Base-by-base conservation (phyloP, 2,113 vertebrate species). In the Vanacampus margaritifer region DNA sequence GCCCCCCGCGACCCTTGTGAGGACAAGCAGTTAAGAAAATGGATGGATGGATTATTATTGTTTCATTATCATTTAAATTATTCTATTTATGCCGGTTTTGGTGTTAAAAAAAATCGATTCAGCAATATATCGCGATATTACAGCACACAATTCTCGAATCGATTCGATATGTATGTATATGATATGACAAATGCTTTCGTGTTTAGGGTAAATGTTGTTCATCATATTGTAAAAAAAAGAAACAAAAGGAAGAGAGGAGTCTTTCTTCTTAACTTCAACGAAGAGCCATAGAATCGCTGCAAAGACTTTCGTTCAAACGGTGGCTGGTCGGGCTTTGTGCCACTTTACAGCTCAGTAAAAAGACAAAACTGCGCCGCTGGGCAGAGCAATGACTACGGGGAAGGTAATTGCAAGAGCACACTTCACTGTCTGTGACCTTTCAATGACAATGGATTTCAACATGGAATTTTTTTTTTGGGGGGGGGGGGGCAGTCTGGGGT, bases 381-480 rank as follows among this genome's bases (percentile, higher is more conserved):
- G 23, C 51, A 54, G 51, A 54, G 51, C 2, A 13, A 54, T 54
- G 51, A 26, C 51, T 54, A 23, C 24, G 5, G 54, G 54, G 24
- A 57, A 57, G 54, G 54, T 19, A 35, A 57, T 57, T 57, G 26
- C 26, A 9, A 8, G 26, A 57, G 54, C 54, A 8, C 54, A 57
- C 54, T 57, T 32, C 16, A 57, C 54, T 5, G 14, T 57, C 54
- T 5, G 14, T 57, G 54, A 57, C 54, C 54, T 57, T 32, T 57
- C 54, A 57, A 57, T 57, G 54, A 57, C 54, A 57, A 28, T 57
- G 26, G 53, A 56, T 56, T 56, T 56, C 13, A 16, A 56, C 53
- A 53, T 23, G 51, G 51, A 26, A 28, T 5, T 17, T 32, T 1
- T n/a, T n/a, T n/a, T n/a, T n/a, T n/a, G n/a, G n/a, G n/a, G n/a